Evolutionary conservation across 2,888 invertebrate species (phyloP), one percentile per base, ranked within the genome.

Genomic region (Mylabris sibirica): DNA sequence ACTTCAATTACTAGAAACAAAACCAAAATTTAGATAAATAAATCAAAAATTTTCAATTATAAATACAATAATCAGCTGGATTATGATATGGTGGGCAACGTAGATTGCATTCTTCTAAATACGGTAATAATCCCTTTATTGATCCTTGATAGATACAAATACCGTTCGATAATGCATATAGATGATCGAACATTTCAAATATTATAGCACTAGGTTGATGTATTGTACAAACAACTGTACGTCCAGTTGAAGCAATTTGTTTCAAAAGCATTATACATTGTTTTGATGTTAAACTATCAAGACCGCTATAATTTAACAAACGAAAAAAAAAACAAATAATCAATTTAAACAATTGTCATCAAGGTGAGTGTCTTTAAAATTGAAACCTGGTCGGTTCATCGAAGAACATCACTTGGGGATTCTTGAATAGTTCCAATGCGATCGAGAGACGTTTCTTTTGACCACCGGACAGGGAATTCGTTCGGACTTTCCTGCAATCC

Each of bases 371-470:
- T 20, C 3, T 12, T 12, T 5, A 24, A 53, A 53, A 53, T 12
- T 9, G n/a, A 66, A 76, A 78, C 79, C 78, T 80, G 12, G 96
- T 97, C 26, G 97, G 97, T 86, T 98, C 97, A 83, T 98, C 97
- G 75, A 98, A 90, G 83, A 97, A 95, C 90, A 97, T 92, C 62
- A 97, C 90, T 0, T 95, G 93, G 1, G 97, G 97, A 84, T 98
- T 96, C 83, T 92, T 95, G 75, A 97, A 91, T 77, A 98, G 87
- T 86, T 98, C 97, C 72, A 96, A 86, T 9, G 96, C 97, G 73
- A 97, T 95, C 1, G 96, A 92, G 63, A 98, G 88, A 78, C 97
- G 88, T 84, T 97, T 98, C 79, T 90, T 91, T 85, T 98, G 95
- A 0, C 97, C 97, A 9, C 97, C 97, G 14, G 96, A 97, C 59